phyloP scores from a whole-genome alignment of 2,113 vertebrate genomes.

The Notechis scutatus region DNA sequence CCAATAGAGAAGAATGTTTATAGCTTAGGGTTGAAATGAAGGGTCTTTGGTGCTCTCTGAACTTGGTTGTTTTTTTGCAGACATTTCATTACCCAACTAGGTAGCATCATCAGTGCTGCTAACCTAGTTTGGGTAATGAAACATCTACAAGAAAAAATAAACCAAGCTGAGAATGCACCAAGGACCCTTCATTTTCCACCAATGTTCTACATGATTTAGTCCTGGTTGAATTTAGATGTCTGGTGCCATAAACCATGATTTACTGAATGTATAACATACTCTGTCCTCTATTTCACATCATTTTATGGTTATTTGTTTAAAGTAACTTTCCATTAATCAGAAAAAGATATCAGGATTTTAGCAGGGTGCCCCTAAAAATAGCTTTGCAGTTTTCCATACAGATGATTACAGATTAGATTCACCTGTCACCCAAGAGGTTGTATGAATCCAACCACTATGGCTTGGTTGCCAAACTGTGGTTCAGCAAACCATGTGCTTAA shows the following conservation, averaged over 20 bases:
- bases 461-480: neutral
- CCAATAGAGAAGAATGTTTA: neutral
- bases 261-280: neutral
- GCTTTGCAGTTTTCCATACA: neutral
- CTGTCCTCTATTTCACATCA: neutral
- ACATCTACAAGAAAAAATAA: neutral
- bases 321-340: neutral
- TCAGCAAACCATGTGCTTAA: neutral
- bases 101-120: neutral
- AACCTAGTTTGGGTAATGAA: neutral
- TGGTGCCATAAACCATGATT: neutral
- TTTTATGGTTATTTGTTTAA: neutral
- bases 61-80: neutral
- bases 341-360: neutral
- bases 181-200: conserved; percentile 4
- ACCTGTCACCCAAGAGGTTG: neutral
- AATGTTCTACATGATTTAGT: conserved; percentile 8
- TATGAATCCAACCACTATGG: neutral
- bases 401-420: neutral
- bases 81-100: neutral
- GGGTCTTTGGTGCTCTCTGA: neutral
- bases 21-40: neutral
- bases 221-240: neutral
- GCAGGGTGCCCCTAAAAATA: neutral
- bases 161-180: neutral